Evolutionary conservation across 2,113 vertebrate genomes (phyloP), one percentile per base, ranked within the genome.

Genomic region (Corythornis vintsioides): DNA sequence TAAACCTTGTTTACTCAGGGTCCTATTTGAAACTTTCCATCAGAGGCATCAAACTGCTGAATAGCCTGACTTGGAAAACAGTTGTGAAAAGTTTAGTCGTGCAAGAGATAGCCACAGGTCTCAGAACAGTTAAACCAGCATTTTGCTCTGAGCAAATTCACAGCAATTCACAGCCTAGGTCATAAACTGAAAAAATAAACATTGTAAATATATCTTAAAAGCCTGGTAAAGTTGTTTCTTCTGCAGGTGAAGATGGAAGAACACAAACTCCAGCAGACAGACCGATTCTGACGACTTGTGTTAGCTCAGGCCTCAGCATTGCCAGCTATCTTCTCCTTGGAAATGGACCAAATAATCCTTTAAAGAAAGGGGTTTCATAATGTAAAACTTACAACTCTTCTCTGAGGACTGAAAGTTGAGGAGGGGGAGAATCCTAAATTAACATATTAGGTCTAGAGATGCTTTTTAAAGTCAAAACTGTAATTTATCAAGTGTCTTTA

Each of bases 271-370:
- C 9, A 75, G 13, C 13, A 88, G 40, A 13, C 24, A 79, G 31
- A 2, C 20, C 50, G 19, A 3, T 50, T 88, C 50, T 45, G 17
- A 15, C 12, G 69, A 0, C 5, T 88, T 4, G 0, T 43, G 5
- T 73, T 80, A 70, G 9, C 13, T 70, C 55, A 67, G 69, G 13
- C 22, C 29, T 69, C 40, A 50, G 18, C 3, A 10, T 11, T n/a
- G 22, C 18, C 47, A 47, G 22, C 4, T 11, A 35, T 4, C 11
- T 78, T 91, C 43, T 86, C 16, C 9, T 17, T 38, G n/a, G 57
- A 81, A 67, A 48, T 52, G 17, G 33, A 56, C 12, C 2, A 0
- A 69, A 66, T 73, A 91, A 63, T 64, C 33, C 13, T 61, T 48
- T 60, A 60, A 94, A 79, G n/a, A 63, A 63, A 20, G 9, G 1